These are phyloP conservation scores for Spilarctia lutea DNA, from an alignment of 2,888 invertebrate genomes.

Conservation along the genomic window DNA sequence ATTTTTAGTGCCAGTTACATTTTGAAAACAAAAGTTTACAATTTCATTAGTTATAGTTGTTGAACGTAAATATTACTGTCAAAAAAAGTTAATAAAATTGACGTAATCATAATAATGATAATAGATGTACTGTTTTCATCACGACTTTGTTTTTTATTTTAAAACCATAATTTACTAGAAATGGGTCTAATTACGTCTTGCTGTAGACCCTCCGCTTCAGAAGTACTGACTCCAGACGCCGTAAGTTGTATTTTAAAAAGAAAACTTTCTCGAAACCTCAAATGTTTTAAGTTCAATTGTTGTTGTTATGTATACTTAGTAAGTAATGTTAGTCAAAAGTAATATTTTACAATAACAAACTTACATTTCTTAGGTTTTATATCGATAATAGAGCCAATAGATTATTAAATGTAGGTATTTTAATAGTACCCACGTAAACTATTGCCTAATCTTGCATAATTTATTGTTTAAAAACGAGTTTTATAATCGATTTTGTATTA, in stretches of 20 bases:
- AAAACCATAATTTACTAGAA: slow-evolving; percentile 44
- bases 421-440: neutral
- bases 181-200: slow-evolving; percentile 86
- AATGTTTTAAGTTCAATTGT: neutral
- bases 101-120: neutral
- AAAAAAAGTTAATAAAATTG: slow-evolving; percentile 14
- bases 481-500: neutral
- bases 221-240: slow-evolving; percentile 86
- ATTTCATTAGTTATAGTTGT: slow-evolving; percentile 14
- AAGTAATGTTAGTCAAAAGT: neutral
- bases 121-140: slow-evolving; percentile 21
- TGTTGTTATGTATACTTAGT: neutral
- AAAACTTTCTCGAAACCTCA: neutral
- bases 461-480: neutral
- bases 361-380: neutral
- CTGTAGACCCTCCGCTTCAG: slow-evolving; percentile 85
- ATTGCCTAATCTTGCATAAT: neutral
- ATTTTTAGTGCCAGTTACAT: neutral
- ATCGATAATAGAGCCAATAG: neutral
- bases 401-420: neutral
- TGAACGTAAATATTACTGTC: slow-evolving; percentile 35
- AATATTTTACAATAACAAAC: neutral
- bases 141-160: slow-evolving; percentile 33
- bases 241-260: slow-evolving; percentile 71
- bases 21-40: neutral